phyloP scores from a whole-genome alignment of 2,888 invertebrate genomes.

The Athetis lepigone region DNA sequence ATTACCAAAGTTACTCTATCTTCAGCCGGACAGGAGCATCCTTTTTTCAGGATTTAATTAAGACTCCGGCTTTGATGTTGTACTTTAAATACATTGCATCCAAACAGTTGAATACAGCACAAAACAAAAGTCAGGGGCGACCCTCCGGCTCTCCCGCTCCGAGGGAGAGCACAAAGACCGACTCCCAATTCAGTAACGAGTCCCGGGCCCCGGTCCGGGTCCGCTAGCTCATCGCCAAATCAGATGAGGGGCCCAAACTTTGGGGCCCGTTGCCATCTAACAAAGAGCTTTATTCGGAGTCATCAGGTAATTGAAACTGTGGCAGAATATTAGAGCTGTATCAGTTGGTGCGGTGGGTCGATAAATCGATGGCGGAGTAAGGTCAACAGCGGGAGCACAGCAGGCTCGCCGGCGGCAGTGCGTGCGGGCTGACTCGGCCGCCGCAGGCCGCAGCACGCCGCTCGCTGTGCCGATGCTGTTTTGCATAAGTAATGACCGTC shows the following conservation, averaged over 20 bases:
- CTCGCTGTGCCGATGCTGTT: constrained; percentile 79
- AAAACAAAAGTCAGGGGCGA: constrained; percentile 81
- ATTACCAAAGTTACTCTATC: neutral
- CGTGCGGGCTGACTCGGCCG: constrained; percentile 61
- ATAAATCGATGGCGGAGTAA: constrained; percentile 69
- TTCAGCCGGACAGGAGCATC: constrained; percentile 5
- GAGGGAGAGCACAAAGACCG: constrained; percentile 84
- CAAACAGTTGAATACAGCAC: constrained; percentile 69
- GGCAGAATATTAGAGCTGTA: constrained; percentile 43
- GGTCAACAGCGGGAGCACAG: constrained; percentile 66
- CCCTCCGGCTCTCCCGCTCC: constrained; percentile 77
- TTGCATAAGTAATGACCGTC: constrained; percentile 89
- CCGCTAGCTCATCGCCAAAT: constrained; percentile 79
- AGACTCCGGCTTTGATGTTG: constrained; percentile 37
- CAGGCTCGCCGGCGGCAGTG: constrained; percentile 38
- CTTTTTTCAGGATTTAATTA: constrained; percentile 52
- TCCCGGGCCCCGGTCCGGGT: constrained; percentile 68
- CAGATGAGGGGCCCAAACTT: constrained; percentile 79
- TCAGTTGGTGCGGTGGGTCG: constrained; percentile 58
- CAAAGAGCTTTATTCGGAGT: constrained; percentile 68
- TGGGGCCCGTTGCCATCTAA: constrained; percentile 59
- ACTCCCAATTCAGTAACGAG: constrained; percentile 80
- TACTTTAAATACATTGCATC: constrained; percentile 53
- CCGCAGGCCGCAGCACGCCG: constrained; percentile 66
- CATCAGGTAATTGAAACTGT: constrained; percentile 63